Percentiles rank a stretch among this genome's conserved stretches.
phyloP scores from a whole-genome alignment of 2,888 invertebrate species.

The Orthosia cruda region DNA sequence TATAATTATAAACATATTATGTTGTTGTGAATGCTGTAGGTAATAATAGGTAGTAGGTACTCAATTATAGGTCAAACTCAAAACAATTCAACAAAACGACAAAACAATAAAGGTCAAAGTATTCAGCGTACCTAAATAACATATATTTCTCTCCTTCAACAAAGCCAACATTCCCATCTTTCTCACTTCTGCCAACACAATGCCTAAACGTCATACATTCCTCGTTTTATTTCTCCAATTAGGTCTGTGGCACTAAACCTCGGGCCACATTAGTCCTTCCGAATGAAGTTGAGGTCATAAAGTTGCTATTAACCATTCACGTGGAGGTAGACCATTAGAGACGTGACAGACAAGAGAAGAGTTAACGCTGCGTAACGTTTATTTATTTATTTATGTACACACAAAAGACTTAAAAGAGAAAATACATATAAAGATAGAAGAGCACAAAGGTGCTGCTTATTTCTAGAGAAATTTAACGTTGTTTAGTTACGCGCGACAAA shows the following conservation, averaged over 20 bases:
- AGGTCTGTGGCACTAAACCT: constrained; percentile 58
- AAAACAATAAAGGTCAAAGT: background rate
- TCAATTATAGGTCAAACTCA: no score
- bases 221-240: constrained; percentile 66
- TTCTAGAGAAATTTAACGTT: no score
- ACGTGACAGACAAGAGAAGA: constrained; percentile 17
- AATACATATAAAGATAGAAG: no score
- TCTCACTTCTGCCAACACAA: constrained; percentile 29
- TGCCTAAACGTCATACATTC: constrained; percentile 41
- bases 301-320: constrained; percentile 66
- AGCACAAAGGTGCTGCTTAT: no score
- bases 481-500: background rate
- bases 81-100: background rate
- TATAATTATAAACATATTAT: no score
- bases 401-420: no score
- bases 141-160: constrained; percentile 21
- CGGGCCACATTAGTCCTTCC: constrained; percentile 61
- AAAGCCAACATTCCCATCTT: constrained; percentile 26
- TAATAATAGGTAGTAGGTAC: no score
- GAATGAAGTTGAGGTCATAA: constrained; percentile 59
- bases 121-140: constrained; percentile 21
- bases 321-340: constrained; percentile 25
- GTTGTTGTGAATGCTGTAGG: no score
- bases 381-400: no score
- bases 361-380: no score